Evolutionary conservation across 2,113 vertebrate genomes (phyloP).

Genomic region (Chionomys nivalis): DNA sequence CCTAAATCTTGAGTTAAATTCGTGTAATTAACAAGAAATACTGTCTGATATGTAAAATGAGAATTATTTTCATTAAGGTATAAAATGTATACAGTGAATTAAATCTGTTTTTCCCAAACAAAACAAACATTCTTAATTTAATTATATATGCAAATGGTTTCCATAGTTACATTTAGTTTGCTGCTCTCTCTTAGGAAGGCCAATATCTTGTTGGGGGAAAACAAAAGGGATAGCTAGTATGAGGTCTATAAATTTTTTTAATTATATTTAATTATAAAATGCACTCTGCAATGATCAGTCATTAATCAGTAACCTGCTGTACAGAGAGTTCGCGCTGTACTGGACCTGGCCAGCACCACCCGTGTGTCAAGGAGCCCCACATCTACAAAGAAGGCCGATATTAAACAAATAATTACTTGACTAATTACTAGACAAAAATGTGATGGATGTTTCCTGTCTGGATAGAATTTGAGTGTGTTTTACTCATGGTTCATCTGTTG

Average conservation of each 20-base stretch:
- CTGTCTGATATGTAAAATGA: not conserved
- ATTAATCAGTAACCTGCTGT: not conserved
- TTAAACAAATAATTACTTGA: conserved; percentile 13
- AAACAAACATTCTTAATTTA: conserved; percentile 30
- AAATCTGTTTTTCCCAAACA: conserved; percentile 31
- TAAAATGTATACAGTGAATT: not conserved
- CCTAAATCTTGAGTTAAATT: not conserved
- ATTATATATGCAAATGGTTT: not conserved
- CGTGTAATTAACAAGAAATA: not conserved
- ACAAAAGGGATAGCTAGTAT: not conserved
- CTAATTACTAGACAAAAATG: not conserved
- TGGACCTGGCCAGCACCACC: not conserved
- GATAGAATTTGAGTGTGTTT: not conserved
- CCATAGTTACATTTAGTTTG: not conserved
- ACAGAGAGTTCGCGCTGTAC: not conserved
- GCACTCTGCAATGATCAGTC: not conserved
- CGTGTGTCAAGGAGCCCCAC: not conserved
- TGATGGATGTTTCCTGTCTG: not conserved
- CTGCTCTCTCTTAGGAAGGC: not conserved
- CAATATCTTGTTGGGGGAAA: not conserved
- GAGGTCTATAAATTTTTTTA: not conserved
- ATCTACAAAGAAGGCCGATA: not conserved
- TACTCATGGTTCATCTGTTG: not conserved
- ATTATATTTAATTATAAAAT: conserved; percentile 35
- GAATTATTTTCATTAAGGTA: not conserved